These are phyloP conservation scores for Emmelina monodactyla DNA, from an alignment of 2,888 invertebrate genomes.

Conservation along the genomic window DNA sequence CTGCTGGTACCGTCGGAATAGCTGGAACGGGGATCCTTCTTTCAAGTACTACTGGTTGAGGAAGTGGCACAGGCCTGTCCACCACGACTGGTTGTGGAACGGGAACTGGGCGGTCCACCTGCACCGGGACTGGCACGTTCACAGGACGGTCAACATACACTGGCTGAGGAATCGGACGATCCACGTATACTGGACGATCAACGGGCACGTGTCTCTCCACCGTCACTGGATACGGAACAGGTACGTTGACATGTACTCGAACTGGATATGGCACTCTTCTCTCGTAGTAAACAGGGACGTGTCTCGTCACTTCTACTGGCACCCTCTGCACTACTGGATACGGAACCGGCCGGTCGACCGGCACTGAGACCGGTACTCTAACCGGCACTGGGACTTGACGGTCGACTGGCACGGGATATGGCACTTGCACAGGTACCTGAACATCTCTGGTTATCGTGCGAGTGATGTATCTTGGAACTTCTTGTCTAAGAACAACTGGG, in stretches of 20 bases:
- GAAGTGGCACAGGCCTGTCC: slow-evolving; percentile 30
- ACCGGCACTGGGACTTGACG: slow-evolving; percentile 57
- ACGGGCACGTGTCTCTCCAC: slow-evolving; percentile 67
- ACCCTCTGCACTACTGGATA: slow-evolving; percentile 60
- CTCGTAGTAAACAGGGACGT: slow-evolving; percentile 56
- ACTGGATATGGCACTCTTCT: slow-evolving; percentile 58
- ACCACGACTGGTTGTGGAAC: slow-evolving; percentile 43
- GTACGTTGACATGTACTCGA: slow-evolving; percentile 59
- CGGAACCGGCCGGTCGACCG: slow-evolving; percentile 59
- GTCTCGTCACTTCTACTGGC: slow-evolving; percentile 56
- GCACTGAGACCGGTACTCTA: slow-evolving; percentile 58
- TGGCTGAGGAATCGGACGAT: slow-evolving; percentile 59
- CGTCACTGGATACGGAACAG: slow-evolving; percentile 67
- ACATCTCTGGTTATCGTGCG: slow-evolving; percentile 52
- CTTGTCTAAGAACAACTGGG: slow-evolving; percentile 51
- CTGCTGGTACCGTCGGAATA: slow-evolving; percentile 14
- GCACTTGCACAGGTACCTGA: slow-evolving; percentile 54
- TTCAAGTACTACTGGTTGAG: slow-evolving; percentile 24
- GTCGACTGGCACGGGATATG: slow-evolving; percentile 56
- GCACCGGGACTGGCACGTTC: slow-evolving; percentile 68
- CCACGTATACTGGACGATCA: slow-evolving; percentile 66
- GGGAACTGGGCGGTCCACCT: slow-evolving; percentile 61
- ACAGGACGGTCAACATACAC: slow-evolving; percentile 65
- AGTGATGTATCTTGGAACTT: slow-evolving; percentile 50
- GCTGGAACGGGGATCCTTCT: slow-evolving; percentile 24